Base-by-base conservation (phyloP, 2,797 vertebrate species). In the Cottoperca gobio region DNA sequence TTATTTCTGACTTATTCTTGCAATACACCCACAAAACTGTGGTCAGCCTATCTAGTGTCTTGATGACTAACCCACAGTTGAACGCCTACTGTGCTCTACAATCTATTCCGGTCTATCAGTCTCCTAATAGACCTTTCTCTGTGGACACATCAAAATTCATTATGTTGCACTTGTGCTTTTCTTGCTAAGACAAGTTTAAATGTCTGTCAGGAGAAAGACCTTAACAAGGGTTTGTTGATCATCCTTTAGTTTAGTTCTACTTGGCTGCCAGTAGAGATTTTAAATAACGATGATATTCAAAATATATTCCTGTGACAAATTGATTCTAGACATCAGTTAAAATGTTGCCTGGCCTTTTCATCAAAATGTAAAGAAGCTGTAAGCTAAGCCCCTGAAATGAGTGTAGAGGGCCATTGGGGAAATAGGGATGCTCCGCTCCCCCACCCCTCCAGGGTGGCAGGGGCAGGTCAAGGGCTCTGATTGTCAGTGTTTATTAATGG, bases 401-500 rank as follows among this genome's bases (percentile, higher is more conserved):
- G 16, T 66, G 33, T 64, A 74, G 21, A 17, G 63, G 64, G 52
- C 23, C 49, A 37, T 62, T 11, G 28, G 59, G 68, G 74, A 46
- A 70, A 65, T 33, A 45, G 52, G 67, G 57, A 68, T 19, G 28
- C 68, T 70, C 42, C 28, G 59, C 71, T 77, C 72, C 60, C 50
- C 67, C 78, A 62, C 61, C 87, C 79, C 79, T 69, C 48, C 67
- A 49, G 53, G 80, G 88, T 87, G 84, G 79, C 90, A 88, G 87
- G 90, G 86, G 83, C 87, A 91, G 92, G 92, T 95, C 90, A 93
- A 93, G 91, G 88, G 88, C 91, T 92, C 79, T 52, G 84, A 88
- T 90, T 93, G 92, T 90, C 93, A 88, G 81, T 89, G 90, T 93
- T 93, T 95, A 91, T 94, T 94, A 94, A 94, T 93, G 91, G 90